These are phyloP conservation scores for Cyprinodon brontotheroides DNA, from an alignment of 2,113 vertebrate species.

Conservation along the genomic window DNA sequence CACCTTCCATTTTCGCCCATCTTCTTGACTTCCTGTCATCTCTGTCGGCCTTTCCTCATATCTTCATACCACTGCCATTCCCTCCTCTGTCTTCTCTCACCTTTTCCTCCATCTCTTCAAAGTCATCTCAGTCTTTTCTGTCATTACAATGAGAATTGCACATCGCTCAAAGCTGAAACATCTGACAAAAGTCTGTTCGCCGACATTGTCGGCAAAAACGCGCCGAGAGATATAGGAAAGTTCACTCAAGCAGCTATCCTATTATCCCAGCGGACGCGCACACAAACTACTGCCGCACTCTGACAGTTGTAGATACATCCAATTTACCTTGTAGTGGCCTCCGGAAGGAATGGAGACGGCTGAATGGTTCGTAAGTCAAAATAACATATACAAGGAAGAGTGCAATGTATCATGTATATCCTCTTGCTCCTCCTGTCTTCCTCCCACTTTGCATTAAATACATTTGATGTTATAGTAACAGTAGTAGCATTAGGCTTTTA, in stretches of 20 bases:
- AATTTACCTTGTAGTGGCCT: constrained; percentile 60
- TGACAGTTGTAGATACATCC: constrained; percentile 55
- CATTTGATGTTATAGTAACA: constrained; percentile 60
- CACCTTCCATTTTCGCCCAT: neutral
- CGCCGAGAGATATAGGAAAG: constrained; percentile 51
- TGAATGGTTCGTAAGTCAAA: constrained; percentile 45
- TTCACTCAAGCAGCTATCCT: constrained; percentile 62
- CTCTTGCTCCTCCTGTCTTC: constrained; percentile 21
- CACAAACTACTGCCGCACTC: constrained; percentile 39
- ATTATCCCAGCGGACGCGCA: constrained; percentile 47
- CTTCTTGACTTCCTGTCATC: constrained; percentile 28
- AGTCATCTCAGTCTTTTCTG: constrained; percentile 58
- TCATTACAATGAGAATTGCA: constrained; percentile 55
- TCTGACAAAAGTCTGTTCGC: constrained; percentile 64
- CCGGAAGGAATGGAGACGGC: constrained; percentile 56
- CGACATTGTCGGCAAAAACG: constrained; percentile 56
- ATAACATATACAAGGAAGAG: constrained; percentile 45
- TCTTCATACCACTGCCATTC: constrained; percentile 41
- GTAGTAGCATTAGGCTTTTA: constrained; percentile 66
- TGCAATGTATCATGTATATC: constrained; percentile 22
- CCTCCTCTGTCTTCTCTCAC: constrained; percentile 38
- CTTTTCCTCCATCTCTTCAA: constrained; percentile 57
- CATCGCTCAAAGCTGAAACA: constrained; percentile 64
- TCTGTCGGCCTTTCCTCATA: constrained; percentile 23
- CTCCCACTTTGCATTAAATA: constrained; percentile 59